Evolutionary conservation across 2,113 vertebrate genomes (phyloP).

Genomic region (Leuciscus idus): DNA sequence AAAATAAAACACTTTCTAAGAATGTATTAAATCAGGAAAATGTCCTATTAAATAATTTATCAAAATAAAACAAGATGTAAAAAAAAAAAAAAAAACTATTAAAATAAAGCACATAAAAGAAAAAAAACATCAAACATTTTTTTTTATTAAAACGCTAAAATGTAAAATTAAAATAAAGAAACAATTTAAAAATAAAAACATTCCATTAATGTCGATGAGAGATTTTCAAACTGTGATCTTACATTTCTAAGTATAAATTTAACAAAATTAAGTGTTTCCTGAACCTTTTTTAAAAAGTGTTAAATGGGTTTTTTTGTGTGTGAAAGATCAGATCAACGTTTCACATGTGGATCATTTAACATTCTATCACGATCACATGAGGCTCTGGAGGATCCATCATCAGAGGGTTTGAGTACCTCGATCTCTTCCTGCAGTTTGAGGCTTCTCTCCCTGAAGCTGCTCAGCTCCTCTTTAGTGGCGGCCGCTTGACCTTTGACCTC

Average conservation of each 20-base stretch:
- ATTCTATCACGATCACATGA: not conserved
- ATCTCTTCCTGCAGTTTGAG: constrained; percentile 2
- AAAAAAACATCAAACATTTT: too few species aligned
- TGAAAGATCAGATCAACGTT: not conserved
- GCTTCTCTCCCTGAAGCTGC: not conserved
- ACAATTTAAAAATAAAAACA: not conserved
- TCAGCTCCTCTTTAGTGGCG: constrained; percentile 81
- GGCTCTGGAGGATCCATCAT: not conserved
- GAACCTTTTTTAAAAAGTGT: not conserved
- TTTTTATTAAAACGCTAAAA: too few species aligned
- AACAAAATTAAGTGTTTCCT: not conserved
- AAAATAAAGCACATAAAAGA: too few species aligned
- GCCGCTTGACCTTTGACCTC: constrained; percentile 70
- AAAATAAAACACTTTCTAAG: too few species aligned
- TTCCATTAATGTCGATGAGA: not conserved
- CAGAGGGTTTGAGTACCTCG: not conserved
- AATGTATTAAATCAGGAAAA: too few species aligned
- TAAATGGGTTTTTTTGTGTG: too few species aligned
- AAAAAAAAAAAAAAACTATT: too few species aligned
- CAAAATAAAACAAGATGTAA: too few species aligned
- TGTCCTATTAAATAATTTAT: too few species aligned
- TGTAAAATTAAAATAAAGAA: not conserved
- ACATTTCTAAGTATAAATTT: not conserved
- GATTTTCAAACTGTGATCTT: not conserved
- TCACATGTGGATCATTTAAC: not conserved